Evolutionary conservation across 2,888 invertebrate species (phyloP), one percentile per base, ranked within the genome.

Genomic region (Drosophila dives): DNA sequence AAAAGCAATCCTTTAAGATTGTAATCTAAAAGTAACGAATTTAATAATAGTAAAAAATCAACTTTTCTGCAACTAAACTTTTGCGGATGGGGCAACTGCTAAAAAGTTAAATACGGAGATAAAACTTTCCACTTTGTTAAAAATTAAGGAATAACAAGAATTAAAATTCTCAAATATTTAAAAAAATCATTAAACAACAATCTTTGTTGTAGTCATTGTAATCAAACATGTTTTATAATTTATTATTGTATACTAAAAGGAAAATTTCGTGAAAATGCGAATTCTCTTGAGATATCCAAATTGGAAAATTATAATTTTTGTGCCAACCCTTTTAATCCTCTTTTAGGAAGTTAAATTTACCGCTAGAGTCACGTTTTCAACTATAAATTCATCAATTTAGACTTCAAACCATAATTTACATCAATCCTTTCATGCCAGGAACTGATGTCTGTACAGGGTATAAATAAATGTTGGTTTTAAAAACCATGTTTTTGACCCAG

Each of bases 381-480:
- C 45, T 1, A 20, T 20, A 7, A 2, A 45, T 7, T 12, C 45
- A 12, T 20, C 12, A 12, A 45, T 45, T 2, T 12, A 12, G 12
- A 20, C 20, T 45, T 8, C 2, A 8, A 45, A 4, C 4, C 15
- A 45, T 45, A 8, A 20, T 45, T 33, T n/a, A 20, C 32, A n/a
- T n/a, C 20, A 12, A 15, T 8, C 15, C 4, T 2, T 2, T 4
- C 4, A 45, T 45, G 15, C 20, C 53, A 23, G 23, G 15, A 34
- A 34, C 8, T 32, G 11, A 29, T 15, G 20, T 53, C 8, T 33
- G 10, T 10, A 33, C 17, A 1, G 12, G 11, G 11, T 54, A 54
- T 45, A 45, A 49, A 67, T 51, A 42, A 65, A 53, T 66, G 48
- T 26, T 26, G 36, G 20, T 33, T 38, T 48, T 20, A 20, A 7